phyloP scores from a whole-genome alignment of 2,888 invertebrate species.

The Phlogophora meticulosa region DNA sequence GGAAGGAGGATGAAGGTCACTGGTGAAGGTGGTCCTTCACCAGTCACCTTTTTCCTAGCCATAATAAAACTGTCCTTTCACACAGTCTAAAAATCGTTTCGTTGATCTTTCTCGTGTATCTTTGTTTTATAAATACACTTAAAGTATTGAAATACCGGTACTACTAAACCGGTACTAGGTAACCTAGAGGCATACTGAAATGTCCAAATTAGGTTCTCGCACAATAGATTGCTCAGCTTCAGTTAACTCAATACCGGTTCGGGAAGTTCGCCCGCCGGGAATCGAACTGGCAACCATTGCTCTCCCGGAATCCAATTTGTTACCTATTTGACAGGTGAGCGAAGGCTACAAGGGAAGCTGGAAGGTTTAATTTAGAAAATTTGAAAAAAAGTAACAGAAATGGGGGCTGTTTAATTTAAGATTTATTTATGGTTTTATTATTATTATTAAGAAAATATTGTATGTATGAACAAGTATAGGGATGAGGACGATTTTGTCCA shows the following conservation, averaged over 20 bases:
- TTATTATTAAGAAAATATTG: slow-evolving; percentile 2
- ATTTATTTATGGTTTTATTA: slow-evolving; percentile 30
- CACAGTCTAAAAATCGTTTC: no score
- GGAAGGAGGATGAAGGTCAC: no score
- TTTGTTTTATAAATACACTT: no score
- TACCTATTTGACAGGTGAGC: slow-evolving; percentile 76
- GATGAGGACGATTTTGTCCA: neutral
- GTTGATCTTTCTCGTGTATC: no score
- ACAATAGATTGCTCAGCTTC: slow-evolving; percentile 61
- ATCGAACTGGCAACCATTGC: slow-evolving; percentile 67
- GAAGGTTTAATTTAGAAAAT: slow-evolving; percentile 49
- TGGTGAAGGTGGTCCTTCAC: no score
- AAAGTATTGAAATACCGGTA: neutral
- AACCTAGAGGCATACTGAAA: slow-evolving; percentile 17
- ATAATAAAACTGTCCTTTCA: no score
- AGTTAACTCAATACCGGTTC: slow-evolving; percentile 59
- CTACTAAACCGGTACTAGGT: neutral
- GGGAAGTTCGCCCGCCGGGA: slow-evolving; percentile 66
- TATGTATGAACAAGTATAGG: no score
- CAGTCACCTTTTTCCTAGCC: no score
- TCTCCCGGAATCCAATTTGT: slow-evolving; percentile 72
- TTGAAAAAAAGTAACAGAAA: slow-evolving; percentile 51
- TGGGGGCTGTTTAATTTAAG: slow-evolving; percentile 18
- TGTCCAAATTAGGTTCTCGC: slow-evolving; percentile 30
- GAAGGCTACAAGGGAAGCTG: slow-evolving; percentile 71